A percentile compares a stretch with the other conserved stretches of the same genome.
These are phyloP conservation scores for Lottia gigantea DNA, from an alignment of 2,888 invertebrate genomes.

Conservation along the genomic window DNA sequence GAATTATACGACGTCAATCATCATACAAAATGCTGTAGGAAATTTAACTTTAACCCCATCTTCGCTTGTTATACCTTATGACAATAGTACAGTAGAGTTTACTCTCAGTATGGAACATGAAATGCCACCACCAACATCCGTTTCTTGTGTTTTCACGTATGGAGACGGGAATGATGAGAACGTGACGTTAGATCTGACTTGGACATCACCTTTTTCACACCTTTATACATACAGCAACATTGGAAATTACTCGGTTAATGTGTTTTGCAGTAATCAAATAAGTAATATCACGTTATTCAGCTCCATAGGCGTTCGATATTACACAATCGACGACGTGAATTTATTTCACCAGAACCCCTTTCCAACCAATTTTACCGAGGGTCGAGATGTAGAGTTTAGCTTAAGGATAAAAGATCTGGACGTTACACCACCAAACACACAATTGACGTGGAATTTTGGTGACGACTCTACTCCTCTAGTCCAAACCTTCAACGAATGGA, in stretches of 20 bases:
- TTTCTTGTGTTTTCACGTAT: not conserved
- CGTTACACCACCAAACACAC: slow-evolving; percentile 1
- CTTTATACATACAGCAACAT: not conserved
- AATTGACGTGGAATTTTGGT: slow-evolving; percentile 14
- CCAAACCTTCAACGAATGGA: slow-evolving; percentile 1
- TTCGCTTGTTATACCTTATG: no score
- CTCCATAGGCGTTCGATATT: slow-evolving; percentile 5
- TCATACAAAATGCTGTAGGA: slow-evolving; percentile 6
- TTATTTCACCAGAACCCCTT: not conserved
- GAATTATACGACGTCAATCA: not conserved
- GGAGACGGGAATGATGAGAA: not conserved
- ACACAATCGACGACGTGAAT: slow-evolving; percentile 12
- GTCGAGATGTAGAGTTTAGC: slow-evolving; percentile 10
- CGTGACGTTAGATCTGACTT: not conserved
- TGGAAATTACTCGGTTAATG: slow-evolving; percentile 6
- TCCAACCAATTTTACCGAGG: slow-evolving; percentile 6
- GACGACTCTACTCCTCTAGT: not conserved
- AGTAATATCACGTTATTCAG: not conserved
- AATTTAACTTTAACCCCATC: not conserved
- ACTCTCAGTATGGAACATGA: not conserved
- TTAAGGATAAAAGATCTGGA: not conserved
- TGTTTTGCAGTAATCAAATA: slow-evolving; percentile 3
- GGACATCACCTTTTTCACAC: not conserved
- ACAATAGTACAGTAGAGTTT: slow-evolving; percentile 7
- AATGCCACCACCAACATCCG: not conserved